Conservation (phyloP, 2,888 invertebrate genomes). For the Mythimna impura region DNA sequence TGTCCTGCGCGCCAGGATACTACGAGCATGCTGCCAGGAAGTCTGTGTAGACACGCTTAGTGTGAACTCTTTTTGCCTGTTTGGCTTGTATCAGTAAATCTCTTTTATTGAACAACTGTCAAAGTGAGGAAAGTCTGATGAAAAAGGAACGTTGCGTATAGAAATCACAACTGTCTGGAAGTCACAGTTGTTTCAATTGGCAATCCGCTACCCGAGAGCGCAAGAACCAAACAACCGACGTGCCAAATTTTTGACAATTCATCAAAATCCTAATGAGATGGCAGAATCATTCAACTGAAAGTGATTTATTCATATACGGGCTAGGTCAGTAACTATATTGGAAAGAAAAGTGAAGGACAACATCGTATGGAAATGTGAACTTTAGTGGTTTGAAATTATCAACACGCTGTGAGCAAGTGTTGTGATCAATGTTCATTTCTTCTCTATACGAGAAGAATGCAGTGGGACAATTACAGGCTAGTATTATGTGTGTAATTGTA, state of each 20-base stretch:
- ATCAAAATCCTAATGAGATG: neutral
- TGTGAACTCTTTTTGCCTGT: constrained; percentile 50
- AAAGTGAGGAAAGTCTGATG: neutral
- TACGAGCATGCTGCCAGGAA: constrained; percentile 57
- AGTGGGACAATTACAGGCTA: constrained; percentile 50
- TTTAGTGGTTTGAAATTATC: constrained; percentile 35
- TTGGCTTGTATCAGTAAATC: constrained; percentile 32
- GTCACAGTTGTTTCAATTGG: neutral
- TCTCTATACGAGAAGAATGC: constrained; percentile 27
- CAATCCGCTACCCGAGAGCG: neutral
- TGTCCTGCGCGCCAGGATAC: constrained; percentile 47
- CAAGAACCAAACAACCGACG: neutral
- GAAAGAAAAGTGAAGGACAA: constrained; percentile 44
- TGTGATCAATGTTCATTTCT: constrained; percentile 27
- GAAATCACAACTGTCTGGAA: neutral
- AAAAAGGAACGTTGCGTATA: neutral
- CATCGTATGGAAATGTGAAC: constrained; percentile 44
- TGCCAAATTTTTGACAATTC: neutral
- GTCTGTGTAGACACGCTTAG: constrained; percentile 49
- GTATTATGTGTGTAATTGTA: constrained; percentile 49
- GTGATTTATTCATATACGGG: constrained; percentile 36
- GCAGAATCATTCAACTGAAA: constrained; percentile 17
- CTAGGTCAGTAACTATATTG: constrained; percentile 43
- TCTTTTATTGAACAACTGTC: constrained; percentile 35
- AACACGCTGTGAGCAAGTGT: constrained; percentile 25